phyloP scores from a whole-genome alignment of 2,113 vertebrate species.

The Mastomys coucha region DNA sequence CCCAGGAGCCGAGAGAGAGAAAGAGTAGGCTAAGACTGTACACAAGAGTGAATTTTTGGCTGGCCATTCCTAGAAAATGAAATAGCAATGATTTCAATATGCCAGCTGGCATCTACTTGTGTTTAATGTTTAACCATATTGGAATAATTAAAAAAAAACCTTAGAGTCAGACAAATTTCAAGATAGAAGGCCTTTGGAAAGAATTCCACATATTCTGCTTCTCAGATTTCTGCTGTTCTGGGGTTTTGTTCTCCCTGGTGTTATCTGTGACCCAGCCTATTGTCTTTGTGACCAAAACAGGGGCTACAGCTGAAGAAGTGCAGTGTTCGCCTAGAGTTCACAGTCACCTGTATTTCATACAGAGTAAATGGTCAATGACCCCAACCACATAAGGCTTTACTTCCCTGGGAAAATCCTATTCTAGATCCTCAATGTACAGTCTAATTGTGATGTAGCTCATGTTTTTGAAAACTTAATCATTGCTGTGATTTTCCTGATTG shows the following conservation, averaged over 20 bases:
- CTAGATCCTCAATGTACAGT: not conserved
- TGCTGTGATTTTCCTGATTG: slow-evolving; percentile 2
- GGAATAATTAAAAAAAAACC: slow-evolving; percentile 67
- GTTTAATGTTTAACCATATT: slow-evolving; percentile 69
- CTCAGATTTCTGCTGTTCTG: not conserved
- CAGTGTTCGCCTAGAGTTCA: not conserved
- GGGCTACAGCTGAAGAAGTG: not conserved
- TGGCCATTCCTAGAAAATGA: slow-evolving; percentile 70
- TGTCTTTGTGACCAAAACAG: not conserved
- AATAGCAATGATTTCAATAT: slow-evolving; percentile 67
- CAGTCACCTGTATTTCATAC: not conserved
- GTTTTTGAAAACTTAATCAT: slow-evolving; percentile 5
- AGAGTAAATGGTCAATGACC: not conserved
- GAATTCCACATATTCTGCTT: slow-evolving; percentile 33
- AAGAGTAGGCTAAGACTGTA: slow-evolving; percentile 57
- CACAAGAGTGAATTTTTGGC: slow-evolving; percentile 71
- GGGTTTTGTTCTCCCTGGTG: not conserved
- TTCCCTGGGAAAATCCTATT: not conserved
- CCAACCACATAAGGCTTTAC: slow-evolving; percentile 10
- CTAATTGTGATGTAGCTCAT: not conserved
- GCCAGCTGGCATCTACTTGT: slow-evolving; percentile 74
- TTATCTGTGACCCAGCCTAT: not conserved
- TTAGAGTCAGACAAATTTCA: slow-evolving; percentile 51
- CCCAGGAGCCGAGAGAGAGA: slow-evolving; percentile 17
- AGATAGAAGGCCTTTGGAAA: slow-evolving; percentile 52